A percentile compares a stretch with the other conserved stretches of the same genome.
These are phyloP conservation scores for Aproaerema taeniolella DNA, from an alignment of 2,888 invertebrate genomes.

Conservation along the genomic window DNA sequence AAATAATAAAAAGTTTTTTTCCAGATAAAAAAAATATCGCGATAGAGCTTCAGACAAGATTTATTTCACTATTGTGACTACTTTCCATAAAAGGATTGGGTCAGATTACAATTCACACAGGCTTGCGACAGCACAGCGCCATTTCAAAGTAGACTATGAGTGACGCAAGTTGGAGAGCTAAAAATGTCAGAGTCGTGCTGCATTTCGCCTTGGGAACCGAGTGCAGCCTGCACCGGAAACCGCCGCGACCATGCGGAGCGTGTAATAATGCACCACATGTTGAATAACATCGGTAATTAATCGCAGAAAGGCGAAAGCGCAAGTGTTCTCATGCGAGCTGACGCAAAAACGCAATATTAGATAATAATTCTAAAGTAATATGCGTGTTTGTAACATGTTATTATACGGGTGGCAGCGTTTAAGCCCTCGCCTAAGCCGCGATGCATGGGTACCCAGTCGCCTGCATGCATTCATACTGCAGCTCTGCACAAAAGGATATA, in stretches of 20 bases:
- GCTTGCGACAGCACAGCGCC: conserved; percentile 46
- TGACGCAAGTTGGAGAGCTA: conserved; percentile 57
- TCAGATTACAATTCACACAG: conserved; percentile 41
- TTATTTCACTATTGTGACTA: no score
- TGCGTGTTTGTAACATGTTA: conserved; percentile 31
- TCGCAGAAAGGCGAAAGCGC: conserved; percentile 61
- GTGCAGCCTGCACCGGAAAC: conserved; percentile 51
- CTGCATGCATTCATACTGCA: neutral
- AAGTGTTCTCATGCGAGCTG: conserved; percentile 63
- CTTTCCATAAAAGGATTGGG: conserved; percentile 34
- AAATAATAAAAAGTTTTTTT: neutral
- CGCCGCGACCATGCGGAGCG: conserved; percentile 40
- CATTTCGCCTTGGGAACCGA: conserved; percentile 46
- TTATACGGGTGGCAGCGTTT: conserved; percentile 29
- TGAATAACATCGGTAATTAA: conserved; percentile 65
- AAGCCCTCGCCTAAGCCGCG: conserved; percentile 23
- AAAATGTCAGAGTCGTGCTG: conserved; percentile 71
- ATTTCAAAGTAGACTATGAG: conserved; percentile 40
- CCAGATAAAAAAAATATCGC: neutral
- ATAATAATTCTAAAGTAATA: conserved; percentile 33
- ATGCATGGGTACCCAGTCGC: conserved; percentile 28
- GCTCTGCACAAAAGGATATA: no score
- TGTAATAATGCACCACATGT: conserved; percentile 68
- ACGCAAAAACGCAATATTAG: conserved; percentile 45
- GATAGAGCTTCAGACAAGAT: no score